These are phyloP conservation scores for Gisinianus flammeolus DNA, from an alignment of 2,888 invertebrate genomes.

Conservation along the genomic window DNA sequence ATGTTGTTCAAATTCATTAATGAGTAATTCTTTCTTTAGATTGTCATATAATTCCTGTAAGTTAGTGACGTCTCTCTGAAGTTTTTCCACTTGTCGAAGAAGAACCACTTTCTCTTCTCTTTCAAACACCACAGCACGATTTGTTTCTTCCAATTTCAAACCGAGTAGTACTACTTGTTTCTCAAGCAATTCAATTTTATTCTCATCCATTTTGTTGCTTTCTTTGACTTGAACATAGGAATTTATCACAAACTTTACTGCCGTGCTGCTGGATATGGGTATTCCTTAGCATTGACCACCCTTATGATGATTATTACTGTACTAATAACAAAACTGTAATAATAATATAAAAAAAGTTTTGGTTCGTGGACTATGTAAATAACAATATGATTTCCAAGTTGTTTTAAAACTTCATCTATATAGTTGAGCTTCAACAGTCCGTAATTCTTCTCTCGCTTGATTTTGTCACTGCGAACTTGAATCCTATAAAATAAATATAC, in stretches of 20 bases:
- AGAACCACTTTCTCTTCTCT: slow-evolving; percentile 76
- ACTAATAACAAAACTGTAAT: too few species aligned
- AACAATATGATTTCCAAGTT: slow-evolving; percentile 5
- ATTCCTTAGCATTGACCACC: too few species aligned
- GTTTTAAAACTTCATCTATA: slow-evolving; percentile 40
- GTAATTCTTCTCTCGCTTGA: slow-evolving; percentile 52
- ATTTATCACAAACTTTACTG: background rate
- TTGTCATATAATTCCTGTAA: slow-evolving; percentile 57
- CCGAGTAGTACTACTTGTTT: slow-evolving; percentile 41
- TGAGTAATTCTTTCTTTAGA: slow-evolving; percentile 53
- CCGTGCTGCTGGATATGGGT: background rate
- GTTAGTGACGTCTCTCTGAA: slow-evolving; percentile 69
- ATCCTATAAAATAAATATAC: too few species aligned
- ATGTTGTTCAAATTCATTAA: slow-evolving; percentile 35
- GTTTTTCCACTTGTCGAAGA: slow-evolving; percentile 71
- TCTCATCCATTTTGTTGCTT: slow-evolving; percentile 14
- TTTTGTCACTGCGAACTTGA: slow-evolving; percentile 66
- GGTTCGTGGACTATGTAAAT: too few species aligned
- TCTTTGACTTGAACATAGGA: slow-evolving; percentile 13
- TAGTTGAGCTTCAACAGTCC: slow-evolving; percentile 43
- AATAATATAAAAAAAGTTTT: too few species aligned
- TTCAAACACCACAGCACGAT: slow-evolving; percentile 74
- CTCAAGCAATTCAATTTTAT: slow-evolving; percentile 36
- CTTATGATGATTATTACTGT: too few species aligned
- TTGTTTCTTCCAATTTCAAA: slow-evolving; percentile 74